These are phyloP conservation scores for Metallyticus violacea DNA, from an alignment of 2,888 invertebrate species.

Conservation along the genomic window DNA sequence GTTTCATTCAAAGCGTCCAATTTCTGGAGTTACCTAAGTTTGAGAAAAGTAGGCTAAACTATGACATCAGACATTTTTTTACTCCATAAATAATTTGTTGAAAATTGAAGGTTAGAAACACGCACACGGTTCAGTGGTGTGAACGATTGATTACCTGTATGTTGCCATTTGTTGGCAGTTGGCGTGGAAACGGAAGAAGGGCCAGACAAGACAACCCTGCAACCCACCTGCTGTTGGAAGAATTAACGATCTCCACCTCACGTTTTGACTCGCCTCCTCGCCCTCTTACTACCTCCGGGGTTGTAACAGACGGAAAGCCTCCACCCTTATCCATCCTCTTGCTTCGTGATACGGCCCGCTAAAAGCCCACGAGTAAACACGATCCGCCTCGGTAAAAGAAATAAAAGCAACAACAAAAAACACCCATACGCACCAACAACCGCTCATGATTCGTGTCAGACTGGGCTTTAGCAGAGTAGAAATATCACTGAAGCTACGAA, in stretches of 20 bases:
- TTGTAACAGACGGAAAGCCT: not conserved
- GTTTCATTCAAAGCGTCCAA: too few relatives aligned
- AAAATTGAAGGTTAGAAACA: not conserved
- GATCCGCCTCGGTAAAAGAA: not conserved
- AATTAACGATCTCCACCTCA: not conserved
- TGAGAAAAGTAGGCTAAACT: not conserved
- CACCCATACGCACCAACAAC: not conserved
- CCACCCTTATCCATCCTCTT: not conserved
- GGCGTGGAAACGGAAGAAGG: not conserved
- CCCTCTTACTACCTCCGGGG: not conserved
- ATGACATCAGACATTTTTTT: not conserved
- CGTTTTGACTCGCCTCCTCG: not conserved
- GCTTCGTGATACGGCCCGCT: not conserved
- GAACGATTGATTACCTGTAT: not conserved
- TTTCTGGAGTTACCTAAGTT: too few relatives aligned
- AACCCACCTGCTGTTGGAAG: not conserved
- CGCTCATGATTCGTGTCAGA: not conserved
- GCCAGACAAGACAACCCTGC: not conserved
- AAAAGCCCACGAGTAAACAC: not conserved
- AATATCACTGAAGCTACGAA: too few relatives aligned
- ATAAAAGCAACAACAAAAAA: too few relatives aligned
- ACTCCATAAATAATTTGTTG: not conserved
- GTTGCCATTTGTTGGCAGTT: not conserved
- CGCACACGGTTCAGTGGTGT: not conserved
- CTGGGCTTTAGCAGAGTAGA: too few relatives aligned